Conservation (phyloP, 2,797 vertebrate species). For the Schizopygopsis pylzovi region DNA sequence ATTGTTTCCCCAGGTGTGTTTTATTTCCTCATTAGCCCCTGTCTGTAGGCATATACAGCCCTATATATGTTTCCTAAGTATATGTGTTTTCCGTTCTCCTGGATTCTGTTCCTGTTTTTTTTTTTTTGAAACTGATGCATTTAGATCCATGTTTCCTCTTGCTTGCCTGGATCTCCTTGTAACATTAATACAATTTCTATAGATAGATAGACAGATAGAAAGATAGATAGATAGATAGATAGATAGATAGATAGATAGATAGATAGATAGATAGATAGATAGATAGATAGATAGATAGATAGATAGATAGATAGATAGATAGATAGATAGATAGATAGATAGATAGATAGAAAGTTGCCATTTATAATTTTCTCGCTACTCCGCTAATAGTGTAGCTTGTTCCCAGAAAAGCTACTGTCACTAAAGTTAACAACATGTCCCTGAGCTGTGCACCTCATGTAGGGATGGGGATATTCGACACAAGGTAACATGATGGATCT, state of each 20-base stretch:
- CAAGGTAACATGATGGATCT: constrained; percentile 1
- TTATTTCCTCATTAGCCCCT: not conserved
- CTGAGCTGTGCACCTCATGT: not conserved
- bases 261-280: too few species aligned
- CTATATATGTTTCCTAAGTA: not conserved
- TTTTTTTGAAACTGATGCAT: not conserved
- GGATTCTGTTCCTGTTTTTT: not conserved
- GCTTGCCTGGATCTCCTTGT: not conserved
- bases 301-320: too few species aligned
- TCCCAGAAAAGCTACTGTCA: not conserved
- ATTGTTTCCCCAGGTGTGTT: not conserved
- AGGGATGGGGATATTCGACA: not conserved
- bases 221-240: too few species aligned
- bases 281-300: too few species aligned
- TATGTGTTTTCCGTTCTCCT: too few species aligned
- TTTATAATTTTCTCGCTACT: not conserved
- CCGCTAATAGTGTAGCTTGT: not conserved
- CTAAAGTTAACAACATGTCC: not conserved
- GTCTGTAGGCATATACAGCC: not conserved
- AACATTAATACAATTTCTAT: not conserved
- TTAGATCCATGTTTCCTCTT: not conserved
- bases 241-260: too few species aligned
- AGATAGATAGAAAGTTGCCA: not conserved
- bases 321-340: too few species aligned
- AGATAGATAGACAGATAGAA: too few species aligned